phyloP scores from a whole-genome alignment of 2,888 invertebrate genomes.

The Caradrina kadenii region DNA sequence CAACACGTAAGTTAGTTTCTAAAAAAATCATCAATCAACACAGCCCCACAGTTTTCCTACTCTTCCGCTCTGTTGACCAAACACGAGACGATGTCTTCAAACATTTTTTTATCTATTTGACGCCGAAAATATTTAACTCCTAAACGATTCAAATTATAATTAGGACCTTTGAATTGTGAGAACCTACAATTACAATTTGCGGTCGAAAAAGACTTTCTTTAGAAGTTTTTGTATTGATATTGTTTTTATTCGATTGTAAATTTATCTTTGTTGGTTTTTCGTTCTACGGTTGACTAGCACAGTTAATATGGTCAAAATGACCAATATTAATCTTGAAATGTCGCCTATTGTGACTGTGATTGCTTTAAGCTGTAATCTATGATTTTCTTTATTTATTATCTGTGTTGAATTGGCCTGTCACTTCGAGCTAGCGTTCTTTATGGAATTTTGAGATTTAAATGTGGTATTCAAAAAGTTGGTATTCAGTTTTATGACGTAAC shows the following conservation, averaged over 20 bases:
- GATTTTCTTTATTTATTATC: slow-evolving; percentile 70
- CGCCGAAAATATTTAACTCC: slow-evolving; percentile 88
- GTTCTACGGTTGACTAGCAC: slow-evolving; percentile 71
- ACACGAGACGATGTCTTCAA: slow-evolving; percentile 86
- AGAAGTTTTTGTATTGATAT: slow-evolving; percentile 28
- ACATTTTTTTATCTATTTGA: slow-evolving; percentile 84
- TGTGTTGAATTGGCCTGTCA: slow-evolving; percentile 55
- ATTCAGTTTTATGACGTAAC: too few relatives aligned
- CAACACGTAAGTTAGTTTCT: neutral
- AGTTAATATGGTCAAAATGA: slow-evolving; percentile 83
- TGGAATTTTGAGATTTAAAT: slow-evolving; percentile 3
- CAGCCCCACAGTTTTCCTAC: slow-evolving; percentile 70
- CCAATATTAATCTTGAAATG: slow-evolving; percentile 87
- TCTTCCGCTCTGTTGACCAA: slow-evolving; percentile 85
- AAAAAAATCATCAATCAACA: slow-evolving; percentile 2
- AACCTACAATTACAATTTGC: slow-evolving; percentile 61
- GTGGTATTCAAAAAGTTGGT: neutral
- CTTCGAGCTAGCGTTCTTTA: slow-evolving; percentile 36
- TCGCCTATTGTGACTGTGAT: slow-evolving; percentile 82
- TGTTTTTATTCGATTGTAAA: slow-evolving; percentile 10
- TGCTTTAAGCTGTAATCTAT: slow-evolving; percentile 72
- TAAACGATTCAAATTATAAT: slow-evolving; percentile 90
- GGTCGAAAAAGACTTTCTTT: slow-evolving; percentile 6
- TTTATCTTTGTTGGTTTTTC: slow-evolving; percentile 31
- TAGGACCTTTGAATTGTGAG: slow-evolving; percentile 83